Evolutionary conservation across 2,888 invertebrate species (phyloP), one percentile per base, ranked within the genome.

Genomic region (Vesta saturnalis): DNA sequence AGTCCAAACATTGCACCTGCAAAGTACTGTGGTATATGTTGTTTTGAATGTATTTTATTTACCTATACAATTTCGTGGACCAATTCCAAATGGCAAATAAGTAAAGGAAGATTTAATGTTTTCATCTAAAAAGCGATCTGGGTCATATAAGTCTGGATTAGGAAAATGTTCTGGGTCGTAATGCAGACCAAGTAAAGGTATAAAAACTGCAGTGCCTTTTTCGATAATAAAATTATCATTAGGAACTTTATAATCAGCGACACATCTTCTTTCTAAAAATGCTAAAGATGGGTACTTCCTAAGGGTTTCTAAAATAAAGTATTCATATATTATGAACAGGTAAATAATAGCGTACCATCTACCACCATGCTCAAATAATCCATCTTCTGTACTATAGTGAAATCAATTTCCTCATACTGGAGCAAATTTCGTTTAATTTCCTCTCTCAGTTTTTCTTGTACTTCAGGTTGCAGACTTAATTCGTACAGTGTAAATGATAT

Each of bases 281-380:
- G 81, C 76, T 1, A 82, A 73, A 5, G 82, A 81, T 1, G 86
- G 84, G 72, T 83, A 84, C 64, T 83, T 80, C 16, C 86, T 73
- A 21, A 86, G 75, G 0, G 84, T 83, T 79, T 86, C 85, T 83
- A 76, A 60, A 43, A 43, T 43, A 43, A 43, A 43, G 12, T n/a
- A 43, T 43, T 43, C 10, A 43, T n/a, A 2, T 2, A 39, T 57
- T 70, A 69, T n/a, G n/a, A n/a, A 87, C 88, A 88, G 78, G 84
- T 85, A 73, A 88, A n/a, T n/a, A n/a, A n/a, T n/a, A n/a, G n/a
- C n/a, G n/a, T n/a, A n/a, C n/a, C n/a, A n/a, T n/a, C n/a, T n/a
- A n/a, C 84, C 15, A 87, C 87, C 86, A 85, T 86, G 73, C 88
- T 87, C 82, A 89, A 85, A 75, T 89, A 89, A 0, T 80, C 83